Conservation (phyloP, 2,113 vertebrate genomes). For the Erythrocercus mccallii region DNA sequence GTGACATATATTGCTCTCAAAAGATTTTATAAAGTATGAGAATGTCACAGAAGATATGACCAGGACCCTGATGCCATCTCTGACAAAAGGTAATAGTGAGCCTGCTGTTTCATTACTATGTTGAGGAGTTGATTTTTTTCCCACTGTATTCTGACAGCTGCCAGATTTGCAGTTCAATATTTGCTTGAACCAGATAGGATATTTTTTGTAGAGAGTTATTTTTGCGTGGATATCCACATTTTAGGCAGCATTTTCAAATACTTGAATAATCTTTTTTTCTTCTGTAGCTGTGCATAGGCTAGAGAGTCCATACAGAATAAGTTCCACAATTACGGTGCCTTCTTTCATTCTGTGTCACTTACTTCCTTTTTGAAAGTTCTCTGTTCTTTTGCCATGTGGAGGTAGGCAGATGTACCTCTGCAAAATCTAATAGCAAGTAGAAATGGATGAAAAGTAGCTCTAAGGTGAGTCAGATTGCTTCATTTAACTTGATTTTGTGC, state of each 20-base stretch:
- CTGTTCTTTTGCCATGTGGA: background rate
- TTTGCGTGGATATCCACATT: background rate
- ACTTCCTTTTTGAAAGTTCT: background rate
- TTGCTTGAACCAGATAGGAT: background rate
- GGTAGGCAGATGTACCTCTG: background rate
- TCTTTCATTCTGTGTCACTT: background rate
- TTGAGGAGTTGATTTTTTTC: background rate
- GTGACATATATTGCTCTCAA: background rate
- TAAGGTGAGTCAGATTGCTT: background rate
- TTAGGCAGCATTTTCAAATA: background rate
- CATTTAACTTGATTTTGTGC: background rate
- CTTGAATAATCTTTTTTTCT: background rate
- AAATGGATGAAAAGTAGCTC: background rate
- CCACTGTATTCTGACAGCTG: background rate
- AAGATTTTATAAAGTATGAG: background rate
- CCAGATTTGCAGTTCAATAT: background rate
- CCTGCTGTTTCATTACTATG: fast-evolving
- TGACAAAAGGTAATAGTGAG: background rate
- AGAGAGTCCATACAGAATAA: background rate
- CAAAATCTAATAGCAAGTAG: background rate
- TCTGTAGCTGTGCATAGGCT: background rate
- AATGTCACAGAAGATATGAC: background rate
- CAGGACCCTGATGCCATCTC: background rate
- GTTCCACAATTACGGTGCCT: background rate
- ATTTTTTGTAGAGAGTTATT: background rate